Evolutionary conservation across 1,140 invertebrate genomes (phyloP).

Genomic region (Lasioglossum albipes): DNA sequence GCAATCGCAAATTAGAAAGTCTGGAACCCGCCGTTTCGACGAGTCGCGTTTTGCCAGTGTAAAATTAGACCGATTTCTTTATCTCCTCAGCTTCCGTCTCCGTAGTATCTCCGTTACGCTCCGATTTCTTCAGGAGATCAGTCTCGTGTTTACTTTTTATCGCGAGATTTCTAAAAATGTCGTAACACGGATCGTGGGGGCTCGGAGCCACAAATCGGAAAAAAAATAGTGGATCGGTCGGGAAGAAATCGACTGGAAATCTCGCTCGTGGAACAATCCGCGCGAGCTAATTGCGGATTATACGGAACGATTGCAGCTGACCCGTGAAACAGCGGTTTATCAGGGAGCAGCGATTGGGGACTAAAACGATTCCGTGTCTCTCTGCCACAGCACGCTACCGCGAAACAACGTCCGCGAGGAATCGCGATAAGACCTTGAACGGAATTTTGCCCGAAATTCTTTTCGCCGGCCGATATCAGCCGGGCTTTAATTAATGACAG

Average conservation of each 20-base stretch:
- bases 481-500: slow-evolving; percentile 41
- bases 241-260: background rate
- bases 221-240: background rate
- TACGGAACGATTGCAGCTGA: background rate
- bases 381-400: background rate
- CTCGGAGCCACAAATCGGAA: too few species aligned
- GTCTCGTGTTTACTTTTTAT: too few species aligned
- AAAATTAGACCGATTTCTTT: too few species aligned
- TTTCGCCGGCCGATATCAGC: slow-evolving; percentile 24
- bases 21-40: too few species aligned
- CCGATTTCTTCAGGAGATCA: too few species aligned
- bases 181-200: too few species aligned
- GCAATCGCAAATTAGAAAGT: too few species aligned
- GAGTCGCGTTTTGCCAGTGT: too few species aligned
- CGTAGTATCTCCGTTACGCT: too few species aligned
- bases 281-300: slow-evolving; percentile 26
- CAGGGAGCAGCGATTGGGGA: background rate
- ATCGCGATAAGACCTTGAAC: slow-evolving; percentile 32
- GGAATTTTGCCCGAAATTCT: slow-evolving; percentile 41
- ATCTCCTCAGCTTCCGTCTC: too few species aligned
- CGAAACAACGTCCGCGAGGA: slow-evolving; percentile 4
- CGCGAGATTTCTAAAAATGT: too few species aligned
- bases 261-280: background rate
- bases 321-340: slow-evolving; percentile 22
- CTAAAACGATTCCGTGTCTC: background rate